Evolutionary conservation across 2,888 invertebrate species (phyloP).

Genomic region (Chaitophorus viminalis): DNA sequence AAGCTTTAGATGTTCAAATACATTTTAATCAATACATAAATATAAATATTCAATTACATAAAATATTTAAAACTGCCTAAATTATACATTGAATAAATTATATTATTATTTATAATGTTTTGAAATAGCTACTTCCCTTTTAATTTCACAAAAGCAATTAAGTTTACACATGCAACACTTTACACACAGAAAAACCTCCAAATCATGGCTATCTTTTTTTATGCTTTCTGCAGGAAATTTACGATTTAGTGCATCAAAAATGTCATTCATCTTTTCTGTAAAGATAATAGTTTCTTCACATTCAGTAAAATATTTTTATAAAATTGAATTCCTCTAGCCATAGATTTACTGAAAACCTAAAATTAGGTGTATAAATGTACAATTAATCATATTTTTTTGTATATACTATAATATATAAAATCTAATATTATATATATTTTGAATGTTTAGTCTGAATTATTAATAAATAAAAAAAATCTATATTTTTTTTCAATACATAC

Average conservation of each 20-base stretch:
- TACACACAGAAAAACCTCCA: conserved; percentile 7
- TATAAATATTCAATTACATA: no score
- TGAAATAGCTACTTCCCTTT: no score
- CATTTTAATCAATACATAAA: no score
- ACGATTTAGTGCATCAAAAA: background rate
- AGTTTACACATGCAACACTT: background rate
- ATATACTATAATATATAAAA: background rate
- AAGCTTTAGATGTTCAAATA: no score
- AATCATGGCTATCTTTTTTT: background rate
- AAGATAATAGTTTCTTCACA: background rate
- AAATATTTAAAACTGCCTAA: no score
- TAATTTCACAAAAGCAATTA: no score
- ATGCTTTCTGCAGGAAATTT: background rate
- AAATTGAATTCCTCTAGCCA: background rate
- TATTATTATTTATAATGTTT: no score
- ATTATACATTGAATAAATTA: no score
- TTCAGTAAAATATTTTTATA: background rate
- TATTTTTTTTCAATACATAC: background rate
- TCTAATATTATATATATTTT: background rate
- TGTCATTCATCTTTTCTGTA: background rate
- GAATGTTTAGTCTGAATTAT: no score
- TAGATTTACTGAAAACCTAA: conserved; percentile 6
- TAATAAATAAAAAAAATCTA: no score
- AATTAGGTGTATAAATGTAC: background rate
- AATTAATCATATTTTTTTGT: background rate